A percentile compares a stretch with the other conserved stretches of the same genome.
Conservation (phyloP, 2,113 vertebrate species). For the Callionymus lyra region DNA sequence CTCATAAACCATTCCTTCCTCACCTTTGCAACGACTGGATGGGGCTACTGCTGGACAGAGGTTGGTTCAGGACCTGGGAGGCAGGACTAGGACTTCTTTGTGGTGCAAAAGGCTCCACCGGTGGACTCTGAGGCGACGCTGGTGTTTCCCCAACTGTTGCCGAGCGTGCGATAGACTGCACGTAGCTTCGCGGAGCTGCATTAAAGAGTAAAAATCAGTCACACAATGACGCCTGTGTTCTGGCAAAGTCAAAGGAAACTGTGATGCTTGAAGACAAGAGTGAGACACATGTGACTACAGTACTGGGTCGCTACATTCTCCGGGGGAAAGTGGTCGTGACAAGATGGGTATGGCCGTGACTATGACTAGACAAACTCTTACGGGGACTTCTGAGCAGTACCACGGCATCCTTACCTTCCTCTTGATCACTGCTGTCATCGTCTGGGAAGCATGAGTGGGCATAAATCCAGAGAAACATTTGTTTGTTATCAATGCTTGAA, state of each 20-base stretch:
- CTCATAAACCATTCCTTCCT: constrained; percentile 29
- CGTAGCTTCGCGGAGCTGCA: constrained; percentile 88
- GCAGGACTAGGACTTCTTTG: constrained; percentile 40
- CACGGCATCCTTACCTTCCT: constrained; percentile 75
- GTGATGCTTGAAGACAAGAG: not conserved
- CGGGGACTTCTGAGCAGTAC: not conserved
- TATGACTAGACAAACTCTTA: too few species aligned
- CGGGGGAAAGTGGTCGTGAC: too few species aligned
- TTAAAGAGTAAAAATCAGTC: not conserved
- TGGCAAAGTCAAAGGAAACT: not conserved
- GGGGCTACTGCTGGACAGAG: constrained; percentile 87
- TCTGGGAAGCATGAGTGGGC: constrained; percentile 54
- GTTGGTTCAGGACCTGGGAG: constrained; percentile 65
- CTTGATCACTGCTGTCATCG: constrained; percentile 62
- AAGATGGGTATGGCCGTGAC: too few species aligned
- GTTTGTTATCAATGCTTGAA: constrained; percentile 2
- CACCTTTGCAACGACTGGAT: constrained; percentile 80
- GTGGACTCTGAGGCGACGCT: constrained; percentile 34
- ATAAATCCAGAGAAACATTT: constrained; percentile 35
- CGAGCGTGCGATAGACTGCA: constrained; percentile 85
- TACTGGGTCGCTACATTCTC: too few species aligned
- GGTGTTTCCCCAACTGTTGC: constrained; percentile 64
- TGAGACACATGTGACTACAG: too few species aligned
- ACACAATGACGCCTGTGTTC: too few species aligned
- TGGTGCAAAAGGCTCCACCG: constrained; percentile 52